Percentiles rank a stretch among this genome's conserved stretches.
phyloP scores from a whole-genome alignment of 2,888 invertebrate genomes.

The Coecobrya sp. region DNA sequence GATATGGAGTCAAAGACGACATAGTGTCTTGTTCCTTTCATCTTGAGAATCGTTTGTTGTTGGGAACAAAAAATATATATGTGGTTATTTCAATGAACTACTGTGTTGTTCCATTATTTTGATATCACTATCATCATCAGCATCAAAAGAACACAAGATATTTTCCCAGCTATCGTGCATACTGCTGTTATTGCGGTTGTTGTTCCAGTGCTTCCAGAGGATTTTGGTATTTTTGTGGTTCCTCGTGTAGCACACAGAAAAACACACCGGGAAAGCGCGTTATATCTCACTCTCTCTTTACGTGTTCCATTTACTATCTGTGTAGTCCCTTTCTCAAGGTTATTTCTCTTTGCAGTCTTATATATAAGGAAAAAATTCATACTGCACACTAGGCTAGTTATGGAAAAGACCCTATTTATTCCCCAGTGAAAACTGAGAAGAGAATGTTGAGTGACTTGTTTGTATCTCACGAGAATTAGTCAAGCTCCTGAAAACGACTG shows the following conservation, averaged over 20 bases:
- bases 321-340: neutral
- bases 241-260: neutral
- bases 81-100: neutral
- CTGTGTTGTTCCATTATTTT: too few species aligned
- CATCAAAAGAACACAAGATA: neutral
- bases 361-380: constrained; percentile 19
- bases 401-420: constrained; percentile 21
- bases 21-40: too few species aligned
- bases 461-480: constrained; percentile 55
- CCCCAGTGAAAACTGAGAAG: constrained; percentile 38
- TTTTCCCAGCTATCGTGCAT: neutral
- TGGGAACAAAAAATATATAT: neutral
- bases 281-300: neutral
- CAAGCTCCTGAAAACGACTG: constrained; percentile 25
- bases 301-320: neutral
- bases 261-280: neutral
- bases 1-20: too few species aligned
- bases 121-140: neutral
- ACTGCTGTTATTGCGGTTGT: neutral
- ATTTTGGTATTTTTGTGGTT: constrained; percentile 30
- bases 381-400: neutral
- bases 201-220: neutral
- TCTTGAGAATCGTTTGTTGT: neutral
- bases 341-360: neutral
- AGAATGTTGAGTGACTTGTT: constrained; percentile 58